These are phyloP conservation scores for Thymallus thymallus DNA, from an alignment of 2,113 vertebrate species.

Conservation along the genomic window DNA sequence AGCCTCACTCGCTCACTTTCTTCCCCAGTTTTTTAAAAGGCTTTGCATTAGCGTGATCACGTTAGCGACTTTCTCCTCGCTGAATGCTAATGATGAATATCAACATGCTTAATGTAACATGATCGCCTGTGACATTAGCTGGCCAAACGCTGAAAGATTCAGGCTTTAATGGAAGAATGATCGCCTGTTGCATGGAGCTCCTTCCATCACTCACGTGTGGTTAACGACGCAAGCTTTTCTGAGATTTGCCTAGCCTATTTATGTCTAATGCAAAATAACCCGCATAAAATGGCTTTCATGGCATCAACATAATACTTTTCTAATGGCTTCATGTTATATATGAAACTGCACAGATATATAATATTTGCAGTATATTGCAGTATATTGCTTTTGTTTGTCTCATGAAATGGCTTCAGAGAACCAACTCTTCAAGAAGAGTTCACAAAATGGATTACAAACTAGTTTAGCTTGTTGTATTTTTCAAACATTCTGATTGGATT, in stretches of 20 bases:
- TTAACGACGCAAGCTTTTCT: background rate
- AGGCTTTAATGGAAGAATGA: constrained; percentile 32
- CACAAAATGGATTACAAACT: background rate
- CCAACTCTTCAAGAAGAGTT: background rate
- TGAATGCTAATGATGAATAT: constrained; percentile 44
- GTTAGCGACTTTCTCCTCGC: constrained; percentile 33
- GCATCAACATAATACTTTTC: background rate
- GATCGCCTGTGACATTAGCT: constrained; percentile 47
- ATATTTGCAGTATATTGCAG: background rate
- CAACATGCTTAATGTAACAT: constrained; percentile 51
- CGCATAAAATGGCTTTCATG: background rate
- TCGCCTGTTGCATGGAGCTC: constrained; percentile 21
- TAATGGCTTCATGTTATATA: background rate
- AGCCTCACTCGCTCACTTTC: constrained; percentile 12
- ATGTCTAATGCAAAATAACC: background rate
- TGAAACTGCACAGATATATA: background rate
- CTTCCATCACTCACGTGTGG: constrained; percentile 1
- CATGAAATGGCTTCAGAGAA: background rate
- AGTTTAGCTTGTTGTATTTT: background rate
- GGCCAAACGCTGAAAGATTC: constrained; percentile 35
- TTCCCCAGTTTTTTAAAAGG: constrained; percentile 14
- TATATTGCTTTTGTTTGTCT: background rate
- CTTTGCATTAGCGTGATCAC: constrained; percentile 38
- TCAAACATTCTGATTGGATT: background rate
- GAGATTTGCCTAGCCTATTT: background rate